Percentiles rank a stretch among this genome's conserved stretches.
Evolutionary conservation across 2,113 vertebrate species (phyloP).

Genomic region (Murina feae): DNA sequence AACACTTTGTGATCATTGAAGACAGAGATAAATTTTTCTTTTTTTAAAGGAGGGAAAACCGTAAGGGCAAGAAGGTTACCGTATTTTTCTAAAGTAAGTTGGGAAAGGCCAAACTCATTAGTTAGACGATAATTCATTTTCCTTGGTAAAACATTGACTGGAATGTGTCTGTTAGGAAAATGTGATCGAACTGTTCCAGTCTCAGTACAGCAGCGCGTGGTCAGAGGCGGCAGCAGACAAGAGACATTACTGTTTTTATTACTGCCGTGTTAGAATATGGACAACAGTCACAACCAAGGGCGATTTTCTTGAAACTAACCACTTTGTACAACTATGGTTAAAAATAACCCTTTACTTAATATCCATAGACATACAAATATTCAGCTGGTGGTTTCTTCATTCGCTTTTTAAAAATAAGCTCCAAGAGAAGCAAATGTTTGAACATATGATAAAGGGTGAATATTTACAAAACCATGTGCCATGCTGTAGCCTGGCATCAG

Average conservation of each 20-base stretch:
- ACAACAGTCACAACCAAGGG: background rate
- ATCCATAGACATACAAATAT: background rate
- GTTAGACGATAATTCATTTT: conserved; percentile 49
- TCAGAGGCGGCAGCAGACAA: conserved; percentile 31
- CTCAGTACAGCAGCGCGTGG: background rate
- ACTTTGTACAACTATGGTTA: background rate
- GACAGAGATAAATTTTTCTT: background rate
- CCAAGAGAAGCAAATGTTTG: conserved; percentile 42
- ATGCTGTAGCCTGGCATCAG: background rate
- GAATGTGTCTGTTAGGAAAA: conserved; percentile 66
- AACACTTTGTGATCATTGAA: background rate
- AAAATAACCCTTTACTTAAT: conserved; percentile 24
- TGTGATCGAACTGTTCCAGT: conserved; percentile 20
- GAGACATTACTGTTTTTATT: conserved; percentile 45
- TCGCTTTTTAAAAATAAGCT: conserved; percentile 12
- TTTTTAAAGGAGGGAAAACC: background rate
- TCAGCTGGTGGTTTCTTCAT: conserved; percentile 14
- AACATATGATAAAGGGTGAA: conserved; percentile 17
- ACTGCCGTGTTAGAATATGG: background rate
- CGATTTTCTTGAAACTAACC: background rate
- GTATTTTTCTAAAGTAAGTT: conserved; percentile 56
- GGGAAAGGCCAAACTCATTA: conserved; percentile 48
- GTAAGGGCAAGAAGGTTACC: conserved; percentile 25
- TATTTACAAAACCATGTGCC: conserved; percentile 14
- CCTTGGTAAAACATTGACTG: conserved; percentile 43